A percentile compares a stretch with the other conserved stretches of the same genome.
These are phyloP conservation scores for Nomada ferruginata DNA, from an alignment of 2,888 invertebrate species.

Conservation along the genomic window DNA sequence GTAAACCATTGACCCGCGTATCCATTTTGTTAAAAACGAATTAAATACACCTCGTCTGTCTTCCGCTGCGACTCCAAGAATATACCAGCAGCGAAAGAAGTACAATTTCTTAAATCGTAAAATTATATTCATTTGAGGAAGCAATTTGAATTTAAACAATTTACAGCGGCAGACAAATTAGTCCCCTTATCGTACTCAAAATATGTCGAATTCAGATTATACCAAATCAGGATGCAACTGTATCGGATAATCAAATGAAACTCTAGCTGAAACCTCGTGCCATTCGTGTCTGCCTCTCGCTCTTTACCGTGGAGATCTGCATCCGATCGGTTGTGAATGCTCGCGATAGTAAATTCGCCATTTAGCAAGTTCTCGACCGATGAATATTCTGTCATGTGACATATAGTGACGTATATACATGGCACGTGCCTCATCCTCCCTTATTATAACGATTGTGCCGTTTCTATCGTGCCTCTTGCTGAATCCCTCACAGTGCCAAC, in stretches of 20 bases:
- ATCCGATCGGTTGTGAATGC: slow-evolving; percentile 57
- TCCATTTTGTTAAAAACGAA: too few species aligned
- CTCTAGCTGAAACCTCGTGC: slow-evolving; percentile 33
- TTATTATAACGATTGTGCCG: slow-evolving; percentile 61
- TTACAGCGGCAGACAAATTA: neutral
- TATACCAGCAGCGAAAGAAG: too few species aligned
- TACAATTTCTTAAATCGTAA: too few species aligned
- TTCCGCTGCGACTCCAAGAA: too few species aligned
- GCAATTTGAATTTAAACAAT: neutral
- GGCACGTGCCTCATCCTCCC: slow-evolving; percentile 50
- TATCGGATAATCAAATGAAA: slow-evolving; percentile 60
- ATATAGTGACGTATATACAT: slow-evolving; percentile 59
- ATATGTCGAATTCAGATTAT: slow-evolving; percentile 11
- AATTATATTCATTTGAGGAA: too few species aligned
- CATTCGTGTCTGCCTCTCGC: slow-evolving; percentile 3
- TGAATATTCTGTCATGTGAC: slow-evolving; percentile 67
- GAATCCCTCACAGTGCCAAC: slow-evolving; percentile 60
- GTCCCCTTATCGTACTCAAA: neutral
- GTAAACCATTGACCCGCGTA: too few species aligned
- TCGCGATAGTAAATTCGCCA: slow-evolving; percentile 65
- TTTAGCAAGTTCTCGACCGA: slow-evolving; percentile 66
- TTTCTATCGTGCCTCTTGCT: slow-evolving; percentile 54
- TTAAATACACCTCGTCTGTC: too few species aligned
- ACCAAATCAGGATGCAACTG: slow-evolving; percentile 43
- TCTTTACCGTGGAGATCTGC: slow-evolving; percentile 36